Base-by-base conservation (phyloP, 2,888 invertebrate genomes). In the Tenthredo mesomela region DNA sequence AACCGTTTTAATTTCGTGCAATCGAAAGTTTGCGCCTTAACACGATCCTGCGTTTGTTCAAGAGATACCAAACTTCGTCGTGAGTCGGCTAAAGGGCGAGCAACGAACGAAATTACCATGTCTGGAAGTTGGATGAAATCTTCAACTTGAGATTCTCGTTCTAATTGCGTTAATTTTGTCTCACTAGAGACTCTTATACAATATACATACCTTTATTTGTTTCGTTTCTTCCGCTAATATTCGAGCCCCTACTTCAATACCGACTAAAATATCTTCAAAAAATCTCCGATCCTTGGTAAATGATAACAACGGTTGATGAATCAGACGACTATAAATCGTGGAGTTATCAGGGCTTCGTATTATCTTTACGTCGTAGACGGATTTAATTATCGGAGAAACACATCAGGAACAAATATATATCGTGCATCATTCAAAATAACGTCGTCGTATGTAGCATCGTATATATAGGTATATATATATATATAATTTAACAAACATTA, bases 11-110 rank as follows among this genome's bases (percentile, higher is more conserved):
- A 77, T 50, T 29, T 77, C 50, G 25, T 47, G 7, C 25, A 77
- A 77, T 50, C 43, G 43, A 33, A 77, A 77, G 47, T 77, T 77
- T 50, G 18, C 75, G 75, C 50, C 43, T 43, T 73, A 73, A 73
- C 29, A 50, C 25, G 75, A 77, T 77, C 50, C 29, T 29, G 33
- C 75, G 75, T 47, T 77, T 77, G 29, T 50, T 75, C 40, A 50
- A 75, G 50, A 50, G 43, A 75, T 43, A 50, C 75, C 75, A 50
- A 77, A 77, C 47, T 77, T 77, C 29, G 29, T 33, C 50, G 50
- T 50, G 33, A 77, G 75, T 18, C 29, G 75, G 75, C 75, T 77
- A 47, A 77, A 77, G 47, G 75, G 25, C 75, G 50, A 77, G 25
- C 47, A 77, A 50, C 75, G 75, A 77, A 77, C 25, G 15, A 18